These are phyloP conservation scores for Limenitis camilla DNA, from an alignment of 2,888 invertebrate genomes.

Conservation along the genomic window DNA sequence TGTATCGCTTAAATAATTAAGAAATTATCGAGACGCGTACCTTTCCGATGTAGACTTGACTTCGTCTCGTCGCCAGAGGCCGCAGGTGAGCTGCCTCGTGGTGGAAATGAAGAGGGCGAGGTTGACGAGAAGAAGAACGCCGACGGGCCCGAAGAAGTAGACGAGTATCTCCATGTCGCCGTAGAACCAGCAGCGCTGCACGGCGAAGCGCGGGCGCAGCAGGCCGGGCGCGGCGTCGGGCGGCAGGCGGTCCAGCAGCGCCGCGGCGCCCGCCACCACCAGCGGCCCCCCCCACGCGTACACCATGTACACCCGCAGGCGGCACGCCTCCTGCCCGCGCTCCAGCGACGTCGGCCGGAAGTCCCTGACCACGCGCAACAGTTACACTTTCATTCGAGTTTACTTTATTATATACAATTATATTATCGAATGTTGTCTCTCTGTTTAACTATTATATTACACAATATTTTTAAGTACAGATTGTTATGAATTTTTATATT, in stretches of 20 bases:
- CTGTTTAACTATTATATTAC: too few relatives aligned
- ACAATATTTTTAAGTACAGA: too few relatives aligned
- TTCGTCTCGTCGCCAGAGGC: constrained; percentile 90
- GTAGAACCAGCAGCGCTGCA: constrained; percentile 87
- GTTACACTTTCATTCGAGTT: background rate
- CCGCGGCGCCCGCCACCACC: constrained; percentile 82
- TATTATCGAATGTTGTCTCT: background rate
- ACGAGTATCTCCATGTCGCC: constrained; percentile 87
- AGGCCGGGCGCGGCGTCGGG: constrained; percentile 72
- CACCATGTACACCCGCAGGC: constrained; percentile 84
- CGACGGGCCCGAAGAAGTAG: constrained; percentile 90
- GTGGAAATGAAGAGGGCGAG: constrained; percentile 86
- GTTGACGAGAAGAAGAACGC: constrained; percentile 84
- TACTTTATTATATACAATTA: background rate
- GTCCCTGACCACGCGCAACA: constrained; percentile 73
- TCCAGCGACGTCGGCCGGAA: constrained; percentile 88
- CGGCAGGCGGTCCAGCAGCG: constrained; percentile 80
- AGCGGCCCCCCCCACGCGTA: constrained; percentile 92
- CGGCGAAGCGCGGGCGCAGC: constrained; percentile 85
- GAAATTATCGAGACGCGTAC: constrained; percentile 23
- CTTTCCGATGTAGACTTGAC: constrained; percentile 83
- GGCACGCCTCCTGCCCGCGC: constrained; percentile 87
- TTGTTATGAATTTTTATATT: too few relatives aligned
- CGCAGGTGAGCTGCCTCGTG: constrained; percentile 88
- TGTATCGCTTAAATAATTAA: background rate